Percentiles rank a stretch among this genome's conserved stretches.
Conservation (phyloP, 2,797 vertebrate species). For the Yasuhikotakia modesta region DNA sequence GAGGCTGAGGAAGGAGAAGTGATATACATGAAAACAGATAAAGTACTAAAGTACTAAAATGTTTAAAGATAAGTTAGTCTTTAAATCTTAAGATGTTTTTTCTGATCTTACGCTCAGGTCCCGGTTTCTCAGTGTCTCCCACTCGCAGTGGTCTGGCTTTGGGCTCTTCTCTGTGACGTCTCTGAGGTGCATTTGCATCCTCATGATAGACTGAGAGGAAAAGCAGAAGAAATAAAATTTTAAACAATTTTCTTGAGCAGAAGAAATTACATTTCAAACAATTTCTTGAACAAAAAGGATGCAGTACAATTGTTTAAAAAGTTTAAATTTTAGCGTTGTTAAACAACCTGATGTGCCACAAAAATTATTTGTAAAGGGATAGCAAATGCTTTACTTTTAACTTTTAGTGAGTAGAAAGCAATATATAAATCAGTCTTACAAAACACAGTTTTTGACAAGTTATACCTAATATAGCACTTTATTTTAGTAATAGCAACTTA, state of each 20-base stretch:
- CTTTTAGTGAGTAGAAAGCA: not conserved
- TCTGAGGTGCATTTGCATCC: slow-evolving; percentile 88
- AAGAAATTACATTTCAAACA: not conserved
- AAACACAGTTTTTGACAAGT: not conserved
- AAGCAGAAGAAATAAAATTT: not conserved
- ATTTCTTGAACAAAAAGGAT: not conserved
- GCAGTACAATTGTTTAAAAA: not conserved
- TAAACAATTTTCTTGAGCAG: not conserved
- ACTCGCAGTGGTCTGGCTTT: slow-evolving; percentile 92
- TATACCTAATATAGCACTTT: not conserved
- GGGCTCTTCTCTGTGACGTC: slow-evolving; percentile 90
- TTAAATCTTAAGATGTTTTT: not conserved
- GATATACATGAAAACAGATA: not conserved
- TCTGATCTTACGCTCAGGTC: slow-evolving; percentile 84
- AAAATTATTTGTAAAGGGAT: not conserved
- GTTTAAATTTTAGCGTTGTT: not conserved
- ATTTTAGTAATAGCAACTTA: slow-evolving; percentile 69
- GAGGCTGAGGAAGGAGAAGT: slow-evolving; percentile 65
- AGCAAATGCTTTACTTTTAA: not conserved
- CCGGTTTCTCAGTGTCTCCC: slow-evolving; percentile 94
- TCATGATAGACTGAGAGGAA: slow-evolving; percentile 87
- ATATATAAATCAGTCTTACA: not conserved
- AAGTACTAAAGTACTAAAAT: not conserved
- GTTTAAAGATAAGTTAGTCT: not conserved
- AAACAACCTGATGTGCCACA: not conserved